Evolutionary conservation across 2,113 vertebrate genomes (phyloP), one percentile per base, ranked within the genome.

Genomic region (Pygoscelis adeliae): DNA sequence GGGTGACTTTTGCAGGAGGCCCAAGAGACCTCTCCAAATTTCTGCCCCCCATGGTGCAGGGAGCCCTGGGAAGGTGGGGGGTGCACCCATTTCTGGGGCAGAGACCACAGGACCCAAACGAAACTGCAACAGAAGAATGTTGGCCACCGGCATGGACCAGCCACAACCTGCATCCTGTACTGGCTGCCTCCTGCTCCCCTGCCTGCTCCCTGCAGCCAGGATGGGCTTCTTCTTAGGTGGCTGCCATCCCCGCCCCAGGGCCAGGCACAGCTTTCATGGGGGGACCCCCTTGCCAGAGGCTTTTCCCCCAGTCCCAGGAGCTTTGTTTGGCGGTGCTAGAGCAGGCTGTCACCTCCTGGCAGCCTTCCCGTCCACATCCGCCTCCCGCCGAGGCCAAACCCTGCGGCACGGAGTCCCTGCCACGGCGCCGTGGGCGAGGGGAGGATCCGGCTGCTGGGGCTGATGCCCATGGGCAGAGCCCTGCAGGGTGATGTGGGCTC

Each of bases 391-490:
- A 65, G 42, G 38, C 61, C 34, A 55, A 69, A 9, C n/a, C 32
- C 11, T 34, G 26, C 0, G 0, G 55, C 0, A 6, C 83, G 46
- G 21, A 83, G 26, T 20, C 11, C 14, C 20, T 71, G 27, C 72
- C 63, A 44, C 23, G 38, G n/a, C 1, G 1, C 46, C 0, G 1
- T 3, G 36, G 40, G 46, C 0, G 0, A 66, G 20, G 26, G 30
- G 5, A 49, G 11, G 52, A 52, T 77, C 29, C 3, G 4, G 15
- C 59, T 6, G 1, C 62, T 42, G 47, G 20, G 38, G 19, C 13
- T 26, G 36, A n/a, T 23, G 23, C 40, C 44, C 3, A 0, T 8
- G 58, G 38, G 44, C 63, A 89, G 40, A 61, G 49, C 21, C 44
- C 21, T 10, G 29, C 56, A 44, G 46, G 6, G 26, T 38, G 30